Evolutionary conservation across 2,113 vertebrate genomes (phyloP), one percentile per base, ranked within the genome.

Genomic region (Gnathonemus longibarbis): DNA sequence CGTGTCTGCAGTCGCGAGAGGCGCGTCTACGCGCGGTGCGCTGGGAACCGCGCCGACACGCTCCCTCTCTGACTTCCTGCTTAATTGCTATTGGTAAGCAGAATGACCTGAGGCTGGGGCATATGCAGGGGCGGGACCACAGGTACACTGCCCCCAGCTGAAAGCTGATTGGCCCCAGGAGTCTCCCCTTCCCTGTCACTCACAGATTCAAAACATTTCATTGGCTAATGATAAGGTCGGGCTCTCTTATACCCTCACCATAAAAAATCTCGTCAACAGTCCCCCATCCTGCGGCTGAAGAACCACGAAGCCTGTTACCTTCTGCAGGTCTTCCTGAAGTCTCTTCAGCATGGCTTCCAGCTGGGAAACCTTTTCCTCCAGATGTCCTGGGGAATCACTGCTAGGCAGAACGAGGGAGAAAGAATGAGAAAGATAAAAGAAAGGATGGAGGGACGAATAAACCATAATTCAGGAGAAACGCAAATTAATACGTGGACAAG

Each of bases 291-390:
- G 46, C 24, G 49, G 1, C 4, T 56, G 88, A 87, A 46, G 70
- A 24, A 58, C 88, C n/a, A 92, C 93, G 93, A 91, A 90, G 91
- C 92, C 90, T 92, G 94, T 95, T 95, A 98, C 97, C 97, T 96
- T 97, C 94, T 97, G 96, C 90, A 98, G 96, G 92, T 98, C 97
- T 45, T 97, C 97, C 94, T 98, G 97, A 89, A 98, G 96, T 88
- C 95, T 96, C 94, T 96, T 97, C 92, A 98, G 95, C 95, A 97
- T 97, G 91, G 93, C 91, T 93, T 98, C 97, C 93, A 98, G 95
- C 92, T 97, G 97, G 31, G 96, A 97, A 31, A 98, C 97, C 93
- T 98, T 98, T 92, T 98, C 97, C 0, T 97, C 97, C 42, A 98
- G 94, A 94, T 95, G 96, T 90, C 95, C 93, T 1, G 89, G 35